phyloP scores from a whole-genome alignment of 2,797 vertebrate genomes.

The Vultur gryphus region DNA sequence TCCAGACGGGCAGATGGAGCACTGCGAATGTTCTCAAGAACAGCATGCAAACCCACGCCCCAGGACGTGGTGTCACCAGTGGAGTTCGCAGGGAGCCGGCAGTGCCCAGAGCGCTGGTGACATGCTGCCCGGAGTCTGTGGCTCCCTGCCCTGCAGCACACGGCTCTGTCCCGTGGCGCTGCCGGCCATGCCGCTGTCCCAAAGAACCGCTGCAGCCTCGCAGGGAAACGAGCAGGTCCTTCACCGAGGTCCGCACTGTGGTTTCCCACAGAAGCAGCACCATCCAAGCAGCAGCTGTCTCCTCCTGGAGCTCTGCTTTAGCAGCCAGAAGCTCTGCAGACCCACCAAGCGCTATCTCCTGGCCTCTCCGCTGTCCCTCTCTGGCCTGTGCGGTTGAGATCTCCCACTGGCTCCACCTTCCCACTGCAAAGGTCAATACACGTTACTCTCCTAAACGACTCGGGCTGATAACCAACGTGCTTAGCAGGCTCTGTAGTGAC shows the following conservation, averaged over 20 bases:
- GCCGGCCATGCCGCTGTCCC: background rate
- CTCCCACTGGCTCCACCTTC: background rate
- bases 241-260: background rate
- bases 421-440: background rate
- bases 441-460: fast-evolving
- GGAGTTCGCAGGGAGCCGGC: background rate
- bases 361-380: background rate
- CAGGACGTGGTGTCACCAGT: fast-evolving
- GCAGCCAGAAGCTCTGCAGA: background rate
- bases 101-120: too few species aligned
- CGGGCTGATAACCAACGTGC: fast-evolving
- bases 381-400: background rate
- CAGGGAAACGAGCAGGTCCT: too few species aligned
- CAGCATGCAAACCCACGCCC: background rate
- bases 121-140: background rate
- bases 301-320: background rate
- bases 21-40: too few species aligned
- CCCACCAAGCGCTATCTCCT: background rate
- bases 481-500: background rate
- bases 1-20: background rate
- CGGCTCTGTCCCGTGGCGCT: background rate
- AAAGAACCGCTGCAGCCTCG: background rate
- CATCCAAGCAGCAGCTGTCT: background rate
- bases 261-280: background rate
- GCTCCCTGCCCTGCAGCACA: background rate